phyloP scores from a whole-genome alignment of 2,888 invertebrate species.

The Drosophila fulvimacula region DNA sequence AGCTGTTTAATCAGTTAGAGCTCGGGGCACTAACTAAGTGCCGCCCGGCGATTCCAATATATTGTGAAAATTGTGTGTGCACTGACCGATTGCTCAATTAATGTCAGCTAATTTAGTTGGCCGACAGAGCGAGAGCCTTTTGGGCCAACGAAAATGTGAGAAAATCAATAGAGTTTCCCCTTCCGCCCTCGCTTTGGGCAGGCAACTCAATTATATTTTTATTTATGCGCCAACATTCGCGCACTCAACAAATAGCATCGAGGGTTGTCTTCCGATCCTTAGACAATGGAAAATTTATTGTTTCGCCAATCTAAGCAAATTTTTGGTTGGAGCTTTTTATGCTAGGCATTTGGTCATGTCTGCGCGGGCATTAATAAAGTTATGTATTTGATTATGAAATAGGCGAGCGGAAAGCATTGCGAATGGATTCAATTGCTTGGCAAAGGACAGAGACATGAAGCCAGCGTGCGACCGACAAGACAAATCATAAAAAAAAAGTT shows the following conservation, averaged over 20 bases:
- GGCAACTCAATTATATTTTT: conserved; percentile 73
- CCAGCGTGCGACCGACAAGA: conserved; percentile 4
- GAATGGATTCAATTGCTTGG: conserved; percentile 73
- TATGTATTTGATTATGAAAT: conserved; percentile 75
- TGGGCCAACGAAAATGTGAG: conserved; percentile 7
- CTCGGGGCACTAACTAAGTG: conserved; percentile 8
- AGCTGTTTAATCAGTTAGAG: conserved; percentile 53
- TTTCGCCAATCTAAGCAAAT: conserved; percentile 78
- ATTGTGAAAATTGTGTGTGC: conserved; percentile 28
- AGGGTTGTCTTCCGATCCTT: conserved; percentile 25
- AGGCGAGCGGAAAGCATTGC: conserved; percentile 40
- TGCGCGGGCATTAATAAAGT: conserved; percentile 69
- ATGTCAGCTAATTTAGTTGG: conserved; percentile 67
- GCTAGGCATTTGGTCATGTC: conserved; percentile 2
- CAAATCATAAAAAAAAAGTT: conserved; percentile 54
- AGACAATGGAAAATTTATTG: conserved; percentile 76
- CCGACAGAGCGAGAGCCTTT: conserved; percentile 30
- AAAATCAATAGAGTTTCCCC: conserved; percentile 61
- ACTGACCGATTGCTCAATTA: conserved; percentile 61
- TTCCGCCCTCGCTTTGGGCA: neutral
- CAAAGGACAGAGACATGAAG: conserved; percentile 32
- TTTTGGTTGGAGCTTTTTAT: conserved; percentile 53
- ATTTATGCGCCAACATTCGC: conserved; percentile 77
- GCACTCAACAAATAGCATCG: conserved; percentile 69
- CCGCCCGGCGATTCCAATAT: neutral